Evolutionary conservation across 1,140 invertebrate species (phyloP), one percentile per base, ranked within the genome.

Genomic region (Brevipalpus yothersi): DNA sequence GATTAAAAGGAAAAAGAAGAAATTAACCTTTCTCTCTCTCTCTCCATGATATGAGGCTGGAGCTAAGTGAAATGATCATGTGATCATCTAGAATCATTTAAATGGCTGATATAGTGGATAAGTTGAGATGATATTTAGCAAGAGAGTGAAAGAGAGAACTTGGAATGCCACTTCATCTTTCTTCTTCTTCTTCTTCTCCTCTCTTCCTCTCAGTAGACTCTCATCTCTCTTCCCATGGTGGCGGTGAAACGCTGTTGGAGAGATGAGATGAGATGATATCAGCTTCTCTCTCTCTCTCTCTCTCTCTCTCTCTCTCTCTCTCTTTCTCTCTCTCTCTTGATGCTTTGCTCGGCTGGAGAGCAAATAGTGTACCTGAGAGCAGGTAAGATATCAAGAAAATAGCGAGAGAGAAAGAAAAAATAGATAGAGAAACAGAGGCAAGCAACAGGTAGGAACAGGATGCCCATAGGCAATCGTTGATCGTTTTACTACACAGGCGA

Each of bases 311-410:
- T 2, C 31, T 31, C 31, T 31, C 47, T 49, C 47, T 15, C 47
- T 49, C 47, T 19, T 7, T 49, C 47, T 49, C 47, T 49, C 47
- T 31, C 31, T 2, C 31, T 31, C 31, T 31, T 31, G 31, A 31
- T 31, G 31, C 31, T 31, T 31, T 31, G 15, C 19, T 49, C 47
- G 56, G 62, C 17, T 55, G 47, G 58, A 60, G 54, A 59, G 54
- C 40, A 59, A 60, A 51, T 39, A 13, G 43, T 55, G 15, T 10
- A 56, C 17, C 31, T 62, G 55, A 57, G 4, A 56, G 31, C 31
- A 31, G 56, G 56, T 15, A 58, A 40, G 58, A 65, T 62, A 42
- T 23, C 23, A 21, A 43, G 19, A 13, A 41, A 55, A 17, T 58
- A 47, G 47, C 1, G 31, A 31, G 31, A 31, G 5, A 31, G 31